Evolutionary conservation across 2,797 vertebrate genomes (phyloP), one percentile per base, ranked within the genome.

Genomic region (Sebastes flavidus): DNA sequence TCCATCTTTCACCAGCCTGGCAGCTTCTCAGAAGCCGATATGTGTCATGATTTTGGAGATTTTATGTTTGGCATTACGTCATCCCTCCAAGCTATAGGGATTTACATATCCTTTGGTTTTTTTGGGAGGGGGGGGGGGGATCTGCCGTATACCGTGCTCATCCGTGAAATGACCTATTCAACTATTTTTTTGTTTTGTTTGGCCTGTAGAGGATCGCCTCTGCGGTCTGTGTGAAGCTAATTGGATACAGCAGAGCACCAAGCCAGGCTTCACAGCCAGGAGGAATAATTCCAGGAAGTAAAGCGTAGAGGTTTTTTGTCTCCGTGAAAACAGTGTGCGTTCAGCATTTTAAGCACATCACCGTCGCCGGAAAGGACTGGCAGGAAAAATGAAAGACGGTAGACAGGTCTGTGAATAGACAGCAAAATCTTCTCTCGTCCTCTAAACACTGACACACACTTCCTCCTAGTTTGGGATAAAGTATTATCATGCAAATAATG

Each of bases 161-260:
- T 93, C 92, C 87, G 54, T 94, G 91, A 94, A 92, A 93, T 93
- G 89, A 92, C 91, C 92, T 84, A 85, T 91, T 94, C 93, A 92
- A 90, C 80, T 84, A 83, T 81, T 72, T 66, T 30, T 34, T 60
- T 3, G 63, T 75, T 84, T 87, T 86, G 71, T 92, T 87, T 84
- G 89, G 80, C 82, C 88, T 83, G 85, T 83, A 74, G 79, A 89
- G 66, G 85, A 88, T 89, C 85, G 78, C 78, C 88, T 92, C 65
- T 68, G 78, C 84, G 89, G 88, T 82, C 83, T 85, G 77, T 72
- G 75, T 90, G 90, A 87, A 84, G 86, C 83, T 94, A 94, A 94
- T 92, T 93, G 91, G 92, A 91, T 91, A 84, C 81, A 92, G 83
- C 82, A 59, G 74, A 63, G 81, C 69, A 70, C 72, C 82, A 59